Percentiles rank a stretch among this genome's conserved stretches.
These are phyloP conservation scores for Hemicordylus capensis DNA, from an alignment of 2,113 vertebrate species.

Conservation along the genomic window DNA sequence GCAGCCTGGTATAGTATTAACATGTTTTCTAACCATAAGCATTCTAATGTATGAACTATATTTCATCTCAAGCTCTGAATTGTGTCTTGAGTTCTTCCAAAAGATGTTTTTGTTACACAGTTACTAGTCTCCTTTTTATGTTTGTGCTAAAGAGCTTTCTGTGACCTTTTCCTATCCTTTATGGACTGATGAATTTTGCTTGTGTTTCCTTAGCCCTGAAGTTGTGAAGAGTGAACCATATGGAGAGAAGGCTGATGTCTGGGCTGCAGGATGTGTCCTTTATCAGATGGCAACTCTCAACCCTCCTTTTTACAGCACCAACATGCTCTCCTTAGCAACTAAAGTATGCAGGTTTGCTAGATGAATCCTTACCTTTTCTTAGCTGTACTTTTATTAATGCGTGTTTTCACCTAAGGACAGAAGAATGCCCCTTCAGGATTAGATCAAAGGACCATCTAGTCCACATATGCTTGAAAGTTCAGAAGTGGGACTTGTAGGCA, in stretches of 20 bases:
- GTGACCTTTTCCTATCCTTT: neutral
- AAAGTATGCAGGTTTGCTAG: conserved; percentile 72
- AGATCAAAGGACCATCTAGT: no score
- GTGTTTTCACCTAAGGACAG: no score
- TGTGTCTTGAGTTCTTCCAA: neutral
- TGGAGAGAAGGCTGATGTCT: conserved; percentile 91
- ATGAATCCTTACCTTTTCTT: conserved; percentile 12
- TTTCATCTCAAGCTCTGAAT: neutral
- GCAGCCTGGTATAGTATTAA: neutral
- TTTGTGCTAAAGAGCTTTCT: neutral
- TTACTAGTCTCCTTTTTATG: neutral
- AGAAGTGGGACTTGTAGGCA: no score
- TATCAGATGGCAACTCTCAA: conserved; percentile 90
- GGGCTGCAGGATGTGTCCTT: conserved; percentile 89
- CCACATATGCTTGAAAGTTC: no score
- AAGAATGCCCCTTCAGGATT: no score
- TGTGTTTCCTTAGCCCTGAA: conserved; percentile 79
- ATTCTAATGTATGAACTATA: neutral
- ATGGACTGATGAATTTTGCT: neutral
- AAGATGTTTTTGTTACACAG: neutral
- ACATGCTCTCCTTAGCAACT: conserved; percentile 88
- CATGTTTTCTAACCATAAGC: neutral
- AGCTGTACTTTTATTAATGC: neutral
- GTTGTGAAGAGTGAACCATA: conserved; percentile 88
- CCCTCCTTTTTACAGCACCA: conserved; percentile 88